phyloP scores from a whole-genome alignment of 2,113 vertebrate genomes.

The Nannospalax galili region DNA sequence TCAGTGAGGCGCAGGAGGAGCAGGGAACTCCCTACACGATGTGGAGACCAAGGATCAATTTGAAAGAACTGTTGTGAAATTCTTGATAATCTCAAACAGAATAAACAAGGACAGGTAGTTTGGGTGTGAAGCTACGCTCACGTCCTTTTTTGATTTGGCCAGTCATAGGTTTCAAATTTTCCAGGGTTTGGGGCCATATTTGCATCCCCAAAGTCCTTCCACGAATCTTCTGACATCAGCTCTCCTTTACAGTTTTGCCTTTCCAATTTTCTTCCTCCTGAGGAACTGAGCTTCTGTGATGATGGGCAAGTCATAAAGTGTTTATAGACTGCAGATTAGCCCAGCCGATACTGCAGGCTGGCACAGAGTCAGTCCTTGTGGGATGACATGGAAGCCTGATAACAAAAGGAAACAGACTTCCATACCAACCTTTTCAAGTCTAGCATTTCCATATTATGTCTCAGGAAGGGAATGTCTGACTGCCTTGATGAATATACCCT shows the following conservation, averaged over 20 bases:
- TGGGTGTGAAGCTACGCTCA: fast-evolving
- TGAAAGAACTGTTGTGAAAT: neutral
- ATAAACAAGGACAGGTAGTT: neutral
- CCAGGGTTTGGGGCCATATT: neutral
- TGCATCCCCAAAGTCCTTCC: neutral
- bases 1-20: neutral
- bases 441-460: slow-evolving; percentile 74
- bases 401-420: slow-evolving; percentile 63
- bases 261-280: slow-evolving; percentile 55
- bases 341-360: slow-evolving; percentile 57
- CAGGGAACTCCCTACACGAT: fast-evolving
- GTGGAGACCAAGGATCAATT: neutral
- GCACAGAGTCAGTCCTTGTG: slow-evolving; percentile 58
- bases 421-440: slow-evolving; percentile 63
- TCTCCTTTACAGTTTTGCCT: slow-evolving; percentile 62
- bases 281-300: slow-evolving; percentile 76
- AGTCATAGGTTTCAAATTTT: neutral
- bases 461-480: neutral
- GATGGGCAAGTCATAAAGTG: slow-evolving; percentile 63
- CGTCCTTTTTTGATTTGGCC: neutral
- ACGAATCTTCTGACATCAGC: slow-evolving; percentile 29
- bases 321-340: slow-evolving; percentile 71
- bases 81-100: neutral
- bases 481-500: slow-evolving; percentile 19
- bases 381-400: slow-evolving; percentile 68